Percentiles rank a stretch among this genome's conserved stretches.
phyloP scores from a whole-genome alignment of 2,113 vertebrate genomes.

The Bombycilla garrulus region DNA sequence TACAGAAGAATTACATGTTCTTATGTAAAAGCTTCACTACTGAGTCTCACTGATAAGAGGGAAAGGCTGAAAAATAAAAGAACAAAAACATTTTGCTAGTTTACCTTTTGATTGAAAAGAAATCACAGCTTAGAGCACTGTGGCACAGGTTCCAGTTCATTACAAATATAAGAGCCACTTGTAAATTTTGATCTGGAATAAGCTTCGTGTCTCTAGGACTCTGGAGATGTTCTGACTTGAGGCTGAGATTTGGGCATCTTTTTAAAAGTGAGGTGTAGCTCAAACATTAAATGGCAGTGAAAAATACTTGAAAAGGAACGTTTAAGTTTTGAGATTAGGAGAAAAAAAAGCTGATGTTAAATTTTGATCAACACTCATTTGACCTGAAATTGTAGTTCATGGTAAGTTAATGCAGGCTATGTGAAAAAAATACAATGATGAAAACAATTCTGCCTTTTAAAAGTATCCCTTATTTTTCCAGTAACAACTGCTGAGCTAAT shows the following conservation, averaged over 20 bases:
- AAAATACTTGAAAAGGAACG: neutral
- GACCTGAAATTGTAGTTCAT: neutral
- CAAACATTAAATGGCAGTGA: neutral
- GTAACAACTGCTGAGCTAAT: neutral
- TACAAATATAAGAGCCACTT: neutral
- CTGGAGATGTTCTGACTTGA: neutral
- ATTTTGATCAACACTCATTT: neutral
- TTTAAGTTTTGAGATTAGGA: neutral
- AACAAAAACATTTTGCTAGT: neutral
- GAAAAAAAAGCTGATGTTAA: neutral
- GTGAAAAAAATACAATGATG: neutral
- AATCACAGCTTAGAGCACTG: conserved; percentile 14
- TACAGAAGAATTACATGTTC: conserved; percentile 26
- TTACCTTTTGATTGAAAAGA: conserved; percentile 24
- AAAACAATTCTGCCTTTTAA: neutral
- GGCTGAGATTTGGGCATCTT: neutral
- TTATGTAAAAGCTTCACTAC: conserved; percentile 4
- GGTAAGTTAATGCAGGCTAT: neutral
- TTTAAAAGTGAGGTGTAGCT: neutral
- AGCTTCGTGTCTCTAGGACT: neutral
- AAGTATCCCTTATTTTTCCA: neutral
- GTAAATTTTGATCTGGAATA: neutral
- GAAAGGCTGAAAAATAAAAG: neutral
- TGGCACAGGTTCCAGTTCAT: neutral
- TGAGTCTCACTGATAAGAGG: neutral